Conservation (phyloP, 37 sponge, comb jelly and placozoan species). For the Cladorhizidae sp. region DNA sequence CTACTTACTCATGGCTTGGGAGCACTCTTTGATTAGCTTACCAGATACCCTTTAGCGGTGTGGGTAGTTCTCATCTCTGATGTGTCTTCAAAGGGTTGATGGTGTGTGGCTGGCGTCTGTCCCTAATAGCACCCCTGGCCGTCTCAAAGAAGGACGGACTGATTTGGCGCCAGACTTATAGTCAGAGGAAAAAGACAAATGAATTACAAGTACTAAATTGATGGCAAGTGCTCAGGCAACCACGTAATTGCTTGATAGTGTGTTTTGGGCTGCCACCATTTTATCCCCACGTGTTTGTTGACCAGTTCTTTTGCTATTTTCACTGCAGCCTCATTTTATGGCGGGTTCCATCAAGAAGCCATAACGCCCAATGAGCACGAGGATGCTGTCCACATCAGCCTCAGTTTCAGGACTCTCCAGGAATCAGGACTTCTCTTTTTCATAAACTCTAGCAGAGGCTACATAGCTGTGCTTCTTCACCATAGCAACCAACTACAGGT, state of each 20-base stretch:
- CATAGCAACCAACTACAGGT: neutral
- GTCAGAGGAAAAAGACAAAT: no score
- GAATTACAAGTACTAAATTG: no score
- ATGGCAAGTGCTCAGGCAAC: neutral
- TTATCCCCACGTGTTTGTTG: no score
- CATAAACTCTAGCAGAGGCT: neutral
- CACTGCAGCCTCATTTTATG: conserved; percentile 11
- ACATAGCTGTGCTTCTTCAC: neutral
- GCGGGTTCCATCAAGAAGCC: conserved; percentile 5
- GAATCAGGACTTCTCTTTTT: conserved; percentile 1
- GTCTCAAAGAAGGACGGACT: no score
- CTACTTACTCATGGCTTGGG: no score
- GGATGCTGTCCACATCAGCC: neutral
- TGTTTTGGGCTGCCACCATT: neutral
- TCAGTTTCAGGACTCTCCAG: conserved; percentile 7
- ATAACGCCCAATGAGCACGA: neutral
- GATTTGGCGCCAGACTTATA: no score
- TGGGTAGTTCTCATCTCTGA: no score
- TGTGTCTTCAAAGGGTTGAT: no score
- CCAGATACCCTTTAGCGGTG: no score
- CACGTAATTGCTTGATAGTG: neutral
- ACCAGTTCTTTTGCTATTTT: neutral
- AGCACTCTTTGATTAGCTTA: no score
- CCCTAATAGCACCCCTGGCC: no score
- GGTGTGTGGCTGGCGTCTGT: no score